These are phyloP conservation scores for Sebastes wilsoni DNA, from an alignment of 2,797 vertebrate species.

Conservation along the genomic window DNA sequence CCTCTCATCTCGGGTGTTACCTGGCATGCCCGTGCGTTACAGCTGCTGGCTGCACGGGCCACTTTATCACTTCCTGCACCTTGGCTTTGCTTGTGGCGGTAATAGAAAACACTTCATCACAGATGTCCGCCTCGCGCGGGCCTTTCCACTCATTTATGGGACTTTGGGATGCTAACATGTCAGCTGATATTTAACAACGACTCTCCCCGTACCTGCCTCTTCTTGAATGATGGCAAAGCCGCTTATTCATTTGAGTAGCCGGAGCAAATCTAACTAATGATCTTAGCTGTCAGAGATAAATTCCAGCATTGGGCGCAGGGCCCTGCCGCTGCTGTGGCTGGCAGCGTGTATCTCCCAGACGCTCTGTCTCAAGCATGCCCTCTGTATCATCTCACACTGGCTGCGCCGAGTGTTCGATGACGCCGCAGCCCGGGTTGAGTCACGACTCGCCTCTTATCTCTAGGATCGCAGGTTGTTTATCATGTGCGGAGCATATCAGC, in stretches of 20 bases:
- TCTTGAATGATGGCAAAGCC: constrained; percentile 47
- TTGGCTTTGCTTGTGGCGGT: constrained; percentile 51
- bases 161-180: constrained; percentile 50
- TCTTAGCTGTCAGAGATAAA: constrained; percentile 66
- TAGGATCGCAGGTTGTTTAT: constrained; percentile 56
- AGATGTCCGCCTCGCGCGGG: constrained; percentile 31
- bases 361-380: constrained; percentile 38
- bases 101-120: constrained; percentile 73
- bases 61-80: constrained; percentile 53
- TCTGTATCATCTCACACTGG: constrained; percentile 42
- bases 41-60: constrained; percentile 24
- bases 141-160: constrained; percentile 52
- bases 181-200: constrained; percentile 55
- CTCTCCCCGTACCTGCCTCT: constrained; percentile 39
- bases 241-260: constrained; percentile 64
- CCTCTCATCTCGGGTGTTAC: constrained; percentile 46
- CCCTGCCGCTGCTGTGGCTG: constrained; percentile 35
- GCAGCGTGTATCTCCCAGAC: constrained; percentile 32
- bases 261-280: constrained; percentile 67
- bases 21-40: constrained; percentile 41
- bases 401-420: constrained; percentile 12
- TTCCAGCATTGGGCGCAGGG: constrained; percentile 31
- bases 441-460: constrained; percentile 59
- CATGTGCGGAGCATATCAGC: constrained; percentile 37
- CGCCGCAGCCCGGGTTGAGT: constrained; percentile 43